Evolutionary conservation across 2,888 invertebrate species (phyloP).

Genomic region (Pollenia griseotomentosa): DNA sequence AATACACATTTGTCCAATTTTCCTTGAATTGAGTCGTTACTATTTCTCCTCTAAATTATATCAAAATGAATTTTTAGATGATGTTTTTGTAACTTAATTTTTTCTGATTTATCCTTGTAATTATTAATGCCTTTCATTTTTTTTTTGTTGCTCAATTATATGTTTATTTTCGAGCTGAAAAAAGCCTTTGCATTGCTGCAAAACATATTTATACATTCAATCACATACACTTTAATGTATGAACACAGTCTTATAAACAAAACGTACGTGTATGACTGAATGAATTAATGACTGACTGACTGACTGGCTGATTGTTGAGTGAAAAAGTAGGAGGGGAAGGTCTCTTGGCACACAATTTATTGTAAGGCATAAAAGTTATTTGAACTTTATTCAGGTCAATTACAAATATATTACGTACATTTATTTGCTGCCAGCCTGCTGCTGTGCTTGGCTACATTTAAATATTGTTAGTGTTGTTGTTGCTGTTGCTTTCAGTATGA

Average conservation of each 20-base stretch:
- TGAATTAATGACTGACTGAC: too few species aligned
- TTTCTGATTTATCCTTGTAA: constrained; percentile 64
- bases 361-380: constrained; percentile 78
- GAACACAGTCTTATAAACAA: constrained; percentile 5
- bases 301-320: too few species aligned
- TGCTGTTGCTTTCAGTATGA: not conserved
- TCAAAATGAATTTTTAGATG: constrained; percentile 29
- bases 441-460: constrained; percentile 49
- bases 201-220: constrained; percentile 14
- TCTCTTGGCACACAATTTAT: constrained; percentile 22
- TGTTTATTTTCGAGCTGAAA: constrained; percentile 27
- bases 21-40: not conserved
- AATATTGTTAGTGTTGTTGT: constrained; percentile 33
- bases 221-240: constrained; percentile 36
- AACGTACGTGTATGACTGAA: not conserved
- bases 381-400: constrained; percentile 84
- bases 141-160: constrained; percentile 59
- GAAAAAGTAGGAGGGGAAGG: constrained; percentile 42
- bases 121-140: constrained; percentile 68
- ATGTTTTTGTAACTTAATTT: constrained; percentile 37
- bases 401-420: constrained; percentile 81
- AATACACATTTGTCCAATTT: not conserved
- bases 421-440: constrained; percentile 56
- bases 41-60: not conserved
- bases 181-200: constrained; percentile 39